These are phyloP conservation scores for Aselliscus stoliczkanus DNA, from an alignment of 2,797 vertebrate species.

Conservation along the genomic window DNA sequence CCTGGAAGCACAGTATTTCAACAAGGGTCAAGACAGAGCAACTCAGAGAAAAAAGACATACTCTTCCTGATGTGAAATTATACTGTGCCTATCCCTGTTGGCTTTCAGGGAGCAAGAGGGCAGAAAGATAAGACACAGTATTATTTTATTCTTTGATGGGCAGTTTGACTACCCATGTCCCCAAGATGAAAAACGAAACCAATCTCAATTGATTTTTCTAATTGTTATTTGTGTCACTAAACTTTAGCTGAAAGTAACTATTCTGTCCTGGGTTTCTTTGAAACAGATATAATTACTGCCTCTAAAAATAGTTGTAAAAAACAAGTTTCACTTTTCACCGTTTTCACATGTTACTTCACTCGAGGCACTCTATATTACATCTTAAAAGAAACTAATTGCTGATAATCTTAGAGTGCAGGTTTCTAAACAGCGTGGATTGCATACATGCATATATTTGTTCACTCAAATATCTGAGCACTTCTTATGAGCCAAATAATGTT, in stretches of 20 bases:
- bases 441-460: background rate
- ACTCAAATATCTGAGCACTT: background rate
- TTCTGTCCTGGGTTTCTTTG: background rate
- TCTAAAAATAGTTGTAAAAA: background rate
- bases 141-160: background rate
- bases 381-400: background rate
- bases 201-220: background rate
- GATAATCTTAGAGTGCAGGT: background rate
- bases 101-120: background rate
- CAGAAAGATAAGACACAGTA: background rate
- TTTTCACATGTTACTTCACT: background rate
- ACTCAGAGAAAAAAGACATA: background rate
- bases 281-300: background rate
- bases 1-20: conserved; percentile 16
- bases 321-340: background rate
- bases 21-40: background rate
- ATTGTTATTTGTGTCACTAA: background rate
- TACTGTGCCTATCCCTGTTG: background rate
- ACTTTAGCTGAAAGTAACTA: background rate
- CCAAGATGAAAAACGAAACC: background rate
- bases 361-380: background rate
- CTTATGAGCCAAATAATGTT: background rate
- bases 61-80: background rate
- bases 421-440: background rate
- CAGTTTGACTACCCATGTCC: background rate